A percentile compares a stretch with the other conserved stretches of the same genome.
phyloP scores from a whole-genome alignment of 2,797 vertebrate genomes.

The Labeo calbasu region DNA sequence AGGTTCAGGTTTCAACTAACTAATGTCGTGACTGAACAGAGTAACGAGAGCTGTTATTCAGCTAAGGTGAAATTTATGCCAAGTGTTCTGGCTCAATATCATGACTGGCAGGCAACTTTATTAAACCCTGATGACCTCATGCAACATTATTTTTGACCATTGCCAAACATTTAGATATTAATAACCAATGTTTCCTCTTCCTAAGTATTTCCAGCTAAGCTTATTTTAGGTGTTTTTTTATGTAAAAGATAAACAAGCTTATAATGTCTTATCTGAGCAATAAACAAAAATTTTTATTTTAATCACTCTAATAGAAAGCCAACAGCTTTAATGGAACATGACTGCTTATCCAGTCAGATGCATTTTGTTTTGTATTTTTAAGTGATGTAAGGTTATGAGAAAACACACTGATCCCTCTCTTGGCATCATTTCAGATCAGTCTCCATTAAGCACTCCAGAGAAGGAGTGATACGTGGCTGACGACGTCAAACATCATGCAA shows the following conservation, averaged over 20 bases:
- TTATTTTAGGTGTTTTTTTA: not conserved
- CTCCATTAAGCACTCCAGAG: not conserved
- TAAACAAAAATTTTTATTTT: not conserved
- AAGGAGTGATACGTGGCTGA: conserved; percentile 40
- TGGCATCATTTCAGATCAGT: conserved; percentile 42
- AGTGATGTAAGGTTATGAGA: not conserved
- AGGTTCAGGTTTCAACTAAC: not conserved
- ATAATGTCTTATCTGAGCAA: not conserved
- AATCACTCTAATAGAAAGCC: not conserved
- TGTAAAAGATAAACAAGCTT: not conserved
- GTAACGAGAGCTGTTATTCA: conserved; percentile 27
- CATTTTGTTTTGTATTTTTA: not conserved
- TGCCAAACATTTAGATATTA: not conserved
- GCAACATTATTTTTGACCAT: not conserved
- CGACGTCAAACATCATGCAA: conserved; percentile 9
- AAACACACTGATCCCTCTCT: not conserved
- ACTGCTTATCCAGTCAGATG: not conserved
- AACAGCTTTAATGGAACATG: not conserved
- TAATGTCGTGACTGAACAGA: conserved; percentile 12
- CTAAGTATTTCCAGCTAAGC: not conserved
- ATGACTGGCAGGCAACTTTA: not conserved
- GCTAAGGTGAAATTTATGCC: not conserved
- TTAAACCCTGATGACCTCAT: not conserved
- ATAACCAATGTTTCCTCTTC: not conserved
- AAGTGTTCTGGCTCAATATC: not conserved